Base-by-base conservation (phyloP, 2,888 invertebrate genomes). In the Amphipyra tragopoginis region DNA sequence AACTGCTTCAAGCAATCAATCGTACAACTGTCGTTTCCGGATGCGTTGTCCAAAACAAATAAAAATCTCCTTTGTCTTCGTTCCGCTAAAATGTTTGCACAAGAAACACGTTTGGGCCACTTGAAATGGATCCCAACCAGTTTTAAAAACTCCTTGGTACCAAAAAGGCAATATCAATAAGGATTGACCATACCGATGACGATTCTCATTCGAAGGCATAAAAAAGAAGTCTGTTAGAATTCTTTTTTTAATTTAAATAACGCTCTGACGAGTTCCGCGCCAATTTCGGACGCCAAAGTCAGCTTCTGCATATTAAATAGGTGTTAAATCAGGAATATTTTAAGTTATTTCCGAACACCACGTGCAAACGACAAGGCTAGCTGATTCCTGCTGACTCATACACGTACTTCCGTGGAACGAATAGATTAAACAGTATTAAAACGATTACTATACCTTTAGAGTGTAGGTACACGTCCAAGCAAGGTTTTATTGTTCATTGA, bases 61-160 rank as follows among this genome's bases (percentile, higher is more conserved):
- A 79, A 63, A 71, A 68, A 62, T 68, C 60, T 56, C 54, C 67
- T 74, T 76, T 78, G 73, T 79, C 52, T 74, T 72, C 60, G 51
- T 65, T 64, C 77, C 64, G 73, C 68, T 72, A 55, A 67, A 69
- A 78, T 65, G 73, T 78, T 79, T 78, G 73, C 61, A 55, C 63
- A 76, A 62, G 47, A 71, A 75, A 72, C 77, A 38, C 26, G 70
- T 68, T 66, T 48, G 45, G 26, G 14, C 50, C 50, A 67, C 61
- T 48, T 43, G 29, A 58, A 61, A 61, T 55, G 29, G 21, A 50
- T 36, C 5, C 26, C 50, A 64, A 79, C 71, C 71, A 62, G 72
- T 65, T 74, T 62, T 42, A 58, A 48, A 53, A 39, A 39, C 42
- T 65, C 48, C 34, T 59, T 66, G 55, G 14, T 43, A 50, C 48